These are phyloP conservation scores for Typhlichthys eigenmanni DNA, from an alignment of 2,797 vertebrate species.

Conservation along the genomic window DNA sequence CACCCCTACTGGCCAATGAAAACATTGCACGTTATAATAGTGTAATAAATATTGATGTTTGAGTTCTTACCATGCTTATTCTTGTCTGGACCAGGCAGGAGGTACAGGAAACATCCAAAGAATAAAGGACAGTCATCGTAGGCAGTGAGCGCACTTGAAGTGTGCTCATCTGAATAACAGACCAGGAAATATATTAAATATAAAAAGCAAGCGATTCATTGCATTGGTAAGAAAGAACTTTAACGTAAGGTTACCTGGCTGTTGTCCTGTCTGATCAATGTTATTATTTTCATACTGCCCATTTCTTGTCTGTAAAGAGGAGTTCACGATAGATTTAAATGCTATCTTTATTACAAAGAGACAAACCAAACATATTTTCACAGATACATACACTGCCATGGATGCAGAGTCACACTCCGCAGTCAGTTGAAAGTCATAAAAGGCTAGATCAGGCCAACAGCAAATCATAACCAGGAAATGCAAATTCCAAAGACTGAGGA, in stretches of 20 bases:
- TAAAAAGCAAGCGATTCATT: background rate
- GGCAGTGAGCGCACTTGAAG: slow-evolving; percentile 87
- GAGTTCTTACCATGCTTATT: slow-evolving; percentile 73
- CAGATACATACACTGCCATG: slow-evolving; percentile 70
- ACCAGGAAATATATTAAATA: slow-evolving; percentile 1
- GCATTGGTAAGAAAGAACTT: background rate
- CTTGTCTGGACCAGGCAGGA: slow-evolving; percentile 87
- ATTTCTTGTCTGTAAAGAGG: slow-evolving; percentile 80
- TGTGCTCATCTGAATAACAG: slow-evolving; percentile 77
- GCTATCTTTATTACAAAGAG: background rate
- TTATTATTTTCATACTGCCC: slow-evolving; percentile 86
- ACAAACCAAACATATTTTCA: background rate
- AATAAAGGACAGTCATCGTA: slow-evolving; percentile 86
- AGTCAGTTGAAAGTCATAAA: slow-evolving; percentile 90
- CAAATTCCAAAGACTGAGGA: slow-evolving; percentile 88
- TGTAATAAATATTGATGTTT: too few relatives aligned
- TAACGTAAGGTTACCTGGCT: slow-evolving; percentile 72
- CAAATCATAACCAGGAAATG: slow-evolving; percentile 83
- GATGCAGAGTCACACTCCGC: slow-evolving; percentile 84
- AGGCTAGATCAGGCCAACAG: slow-evolving; percentile 81
- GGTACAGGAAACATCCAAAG: slow-evolving; percentile 84
- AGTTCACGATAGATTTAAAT: background rate
- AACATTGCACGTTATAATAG: background rate
- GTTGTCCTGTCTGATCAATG: slow-evolving; percentile 74
- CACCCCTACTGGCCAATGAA: background rate